Base-by-base conservation (phyloP, 1,140 invertebrate genomes). In the Caenorhabditis briggsae region DNA sequence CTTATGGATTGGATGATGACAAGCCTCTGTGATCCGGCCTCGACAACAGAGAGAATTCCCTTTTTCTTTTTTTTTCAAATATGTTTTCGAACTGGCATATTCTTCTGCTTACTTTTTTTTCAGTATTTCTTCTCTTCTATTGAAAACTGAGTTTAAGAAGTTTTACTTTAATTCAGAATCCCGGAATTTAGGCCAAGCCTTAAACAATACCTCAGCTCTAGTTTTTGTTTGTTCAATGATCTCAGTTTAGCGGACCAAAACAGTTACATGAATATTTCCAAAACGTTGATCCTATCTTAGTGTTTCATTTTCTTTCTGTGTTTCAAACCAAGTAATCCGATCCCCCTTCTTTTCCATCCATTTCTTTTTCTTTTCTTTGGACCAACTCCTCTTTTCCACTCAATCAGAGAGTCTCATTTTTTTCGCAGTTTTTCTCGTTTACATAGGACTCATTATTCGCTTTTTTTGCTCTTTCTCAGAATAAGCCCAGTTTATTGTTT, bases 281-380 rank as follows among this genome's bases (percentile, higher is more conserved):
- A 64, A 3, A 18, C 25, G 33, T 70, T 70, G 64, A 78, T 78
- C 70, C 70, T 78, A 78, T 78, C 70, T 78, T 12, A 50, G 3
- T n/a, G 33, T 53, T 53, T 53, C 50, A 53, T 53, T 53, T 53
- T 53, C 12, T 53, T 53, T 53, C 65, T 23, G 3, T 23, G 33
- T 53, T 78, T 78, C 16, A 50, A 78, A 78, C 12, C 46, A 53
- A 78, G 70, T 78, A 78, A 78, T 78, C 70, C 70, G 70, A 78
- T 78, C 70, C 70, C 70, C n/a, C 16, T 9, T 46, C n/a, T 46
- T 16, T 33, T 46, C 41, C 23, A 11, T 12, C 18, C 20, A 8
- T 18, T 64, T 33, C 64, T 70, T 70, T 64, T 70, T 46, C 64
- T 70, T 48, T 70, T 48, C 14, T 46, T 48, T 16, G 41, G 64